A percentile compares a stretch with the other conserved stretches of the same genome.
Conservation (phyloP, 2,888 invertebrate genomes). For the Julus scanicus region DNA sequence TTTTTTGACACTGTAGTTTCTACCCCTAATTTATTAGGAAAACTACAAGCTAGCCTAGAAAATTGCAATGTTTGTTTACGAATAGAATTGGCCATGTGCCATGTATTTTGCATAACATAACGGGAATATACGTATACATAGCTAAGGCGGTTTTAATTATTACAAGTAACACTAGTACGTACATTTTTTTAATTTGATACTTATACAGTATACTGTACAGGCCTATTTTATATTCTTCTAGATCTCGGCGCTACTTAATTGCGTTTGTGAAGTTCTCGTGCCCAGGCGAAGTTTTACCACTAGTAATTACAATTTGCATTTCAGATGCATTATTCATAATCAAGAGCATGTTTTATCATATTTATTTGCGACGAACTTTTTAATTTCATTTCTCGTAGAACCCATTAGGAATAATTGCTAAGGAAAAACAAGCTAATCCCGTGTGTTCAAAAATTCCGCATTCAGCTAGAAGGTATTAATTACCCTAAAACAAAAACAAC, state of each 20-base stretch:
- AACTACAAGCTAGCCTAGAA: neutral
- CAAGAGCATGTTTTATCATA: neutral
- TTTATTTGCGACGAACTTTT: neutral
- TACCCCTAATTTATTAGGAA: no score
- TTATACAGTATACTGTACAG: no score
- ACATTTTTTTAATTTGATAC: neutral
- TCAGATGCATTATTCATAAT: constrained; percentile 6
- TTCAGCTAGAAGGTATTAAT: constrained; percentile 33
- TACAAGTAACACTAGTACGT: neutral
- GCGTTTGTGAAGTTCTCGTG: neutral
- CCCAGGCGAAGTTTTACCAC: neutral
- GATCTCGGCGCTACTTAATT: neutral
- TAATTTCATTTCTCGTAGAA: neutral
- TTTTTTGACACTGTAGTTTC: no score
- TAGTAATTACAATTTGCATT: constrained; percentile 9
- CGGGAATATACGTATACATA: neutral
- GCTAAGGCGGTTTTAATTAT: neutral
- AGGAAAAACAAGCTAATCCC: neutral
- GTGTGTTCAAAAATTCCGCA: neutral
- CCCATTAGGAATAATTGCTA: constrained; percentile 12
- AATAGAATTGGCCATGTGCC: neutral
- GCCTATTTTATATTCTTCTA: neutral
- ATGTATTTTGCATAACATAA: neutral
- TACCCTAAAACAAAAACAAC: constrained; percentile 7
- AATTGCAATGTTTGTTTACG: no score